A percentile compares a stretch with the other conserved stretches of the same genome.
These are phyloP conservation scores for Oreortyx pictus DNA, from an alignment of 2,797 vertebrate genomes.

Conservation along the genomic window DNA sequence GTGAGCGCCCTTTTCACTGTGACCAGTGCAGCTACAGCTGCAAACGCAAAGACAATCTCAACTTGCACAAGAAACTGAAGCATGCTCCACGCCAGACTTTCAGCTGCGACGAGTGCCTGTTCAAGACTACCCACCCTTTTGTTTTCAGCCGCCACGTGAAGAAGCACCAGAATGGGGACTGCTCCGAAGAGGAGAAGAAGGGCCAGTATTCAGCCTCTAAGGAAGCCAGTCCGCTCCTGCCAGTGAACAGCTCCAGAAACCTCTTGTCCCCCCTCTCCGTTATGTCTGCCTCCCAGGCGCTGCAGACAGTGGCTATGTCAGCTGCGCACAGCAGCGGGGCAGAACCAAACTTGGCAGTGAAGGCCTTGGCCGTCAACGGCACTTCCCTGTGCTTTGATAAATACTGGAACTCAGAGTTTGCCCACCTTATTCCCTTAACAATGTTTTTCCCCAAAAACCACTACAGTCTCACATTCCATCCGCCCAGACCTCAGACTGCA, in stretches of 20 bases:
- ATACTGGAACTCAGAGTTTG: conserved; percentile 93
- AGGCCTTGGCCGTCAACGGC: conserved; percentile 83
- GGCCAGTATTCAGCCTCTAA: conserved; percentile 72
- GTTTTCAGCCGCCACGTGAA: conserved; percentile 98
- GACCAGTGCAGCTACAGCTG: conserved; percentile 99
- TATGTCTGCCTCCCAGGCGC: conserved; percentile 94
- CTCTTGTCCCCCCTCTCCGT: conserved; percentile 90
- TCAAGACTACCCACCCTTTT: conserved; percentile 97
- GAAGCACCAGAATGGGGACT: conserved; percentile 91
- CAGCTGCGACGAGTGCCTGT: conserved; percentile 95
- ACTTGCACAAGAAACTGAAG: conserved; percentile 99
- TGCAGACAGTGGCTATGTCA: conserved; percentile 95
- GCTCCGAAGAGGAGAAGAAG: conserved; percentile 80
- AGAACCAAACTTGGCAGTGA: conserved; percentile 81
- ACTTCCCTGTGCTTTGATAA: conserved; percentile 87
- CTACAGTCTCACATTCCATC: conserved; percentile 92
- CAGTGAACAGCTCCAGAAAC: conserved; percentile 84
- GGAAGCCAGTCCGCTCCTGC: conserved; percentile 75
- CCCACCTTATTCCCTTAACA: conserved; percentile 97
- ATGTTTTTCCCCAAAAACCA: conserved; percentile 93
- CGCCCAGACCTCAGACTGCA: conserved; percentile 87
- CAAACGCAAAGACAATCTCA: conserved; percentile 99
- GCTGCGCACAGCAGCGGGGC: conserved; percentile 80
- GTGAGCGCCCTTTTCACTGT: conserved; percentile 99
- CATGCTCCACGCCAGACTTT: conserved; percentile 96